Base-by-base conservation (phyloP, 2,113 vertebrate species). In the Phaethornis superciliosus region DNA sequence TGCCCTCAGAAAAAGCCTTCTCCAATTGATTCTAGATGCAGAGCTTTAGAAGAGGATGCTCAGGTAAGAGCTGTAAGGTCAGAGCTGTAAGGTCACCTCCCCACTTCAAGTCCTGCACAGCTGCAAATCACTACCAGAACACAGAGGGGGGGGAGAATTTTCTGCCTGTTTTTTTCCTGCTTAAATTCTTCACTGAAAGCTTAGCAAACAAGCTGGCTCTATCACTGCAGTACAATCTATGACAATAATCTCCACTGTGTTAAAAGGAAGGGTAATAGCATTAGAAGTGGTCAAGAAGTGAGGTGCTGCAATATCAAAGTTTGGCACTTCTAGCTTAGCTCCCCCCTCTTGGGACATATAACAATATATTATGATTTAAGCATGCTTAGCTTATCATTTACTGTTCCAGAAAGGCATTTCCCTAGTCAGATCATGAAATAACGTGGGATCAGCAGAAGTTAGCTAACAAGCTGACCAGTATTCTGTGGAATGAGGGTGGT, bases 61-160 rank as follows among this genome's bases (percentile, higher is more conserved):
- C 52, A 32, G 35, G 33, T 46, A 32, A 47, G 18, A 47, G 46
- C 21, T 19, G 20, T 16, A 10, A 32, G 7, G 18, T 4, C 46
- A 47, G 18, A 47, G 46, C 21, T 19, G 46, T 16, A 10, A 32
- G 7, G 18, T 4, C 37, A 5, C 30, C 16, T 65, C 21, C 23
- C 13, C 6, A 3, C 63, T 35, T 70, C 17, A 4, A 59, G 23
- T 33, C 28, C 59, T 42, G 5, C 18, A 32, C 15, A 28, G 26
- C 32, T 71, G 37, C 28, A 69, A 33, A 6, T 33, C 4, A 1
- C 9, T 42, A 33, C 7, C 60, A 81, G 40, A 81, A 67, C 11
- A 18, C 30, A 40, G 2, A 0, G 0, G 7, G 6, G 8, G 10
- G 4, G 3, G 30, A 7, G 10, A 67, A 15, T n/a, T 64, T 91